A percentile compares a stretch with the other conserved stretches of the same genome.
phyloP scores from a whole-genome alignment of 2,888 invertebrate genomes.

The Pterostichus madidus region DNA sequence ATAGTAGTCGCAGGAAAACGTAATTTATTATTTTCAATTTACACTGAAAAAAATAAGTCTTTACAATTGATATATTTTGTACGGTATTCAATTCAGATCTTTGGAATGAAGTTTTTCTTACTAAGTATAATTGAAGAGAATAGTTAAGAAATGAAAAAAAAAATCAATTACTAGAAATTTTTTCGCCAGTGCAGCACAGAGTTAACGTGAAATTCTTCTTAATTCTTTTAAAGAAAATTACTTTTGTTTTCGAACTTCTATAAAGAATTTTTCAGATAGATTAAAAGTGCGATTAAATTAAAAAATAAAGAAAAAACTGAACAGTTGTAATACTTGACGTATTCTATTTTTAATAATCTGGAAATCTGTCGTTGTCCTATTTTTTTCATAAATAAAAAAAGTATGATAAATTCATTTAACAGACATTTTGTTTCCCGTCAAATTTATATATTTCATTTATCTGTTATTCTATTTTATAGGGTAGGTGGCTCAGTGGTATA shows the following conservation, averaged over 20 bases:
- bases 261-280: slow-evolving; percentile 14
- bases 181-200: background rate
- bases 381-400: no score
- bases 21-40: no score
- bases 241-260: slow-evolving; percentile 26
- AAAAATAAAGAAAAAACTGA: background rate
- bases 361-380: background rate
- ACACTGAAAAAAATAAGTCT: no score
- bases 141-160: background rate
- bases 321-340: slow-evolving; percentile 9
- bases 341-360: background rate
- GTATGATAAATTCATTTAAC: no score
- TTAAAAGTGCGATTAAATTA: slow-evolving; percentile 17
- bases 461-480: no score
- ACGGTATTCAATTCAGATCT: no score
- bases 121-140: background rate
- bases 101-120: background rate
- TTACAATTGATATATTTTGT: no score
- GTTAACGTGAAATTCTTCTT: slow-evolving; percentile 21
- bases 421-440: no score
- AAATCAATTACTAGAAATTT: background rate
- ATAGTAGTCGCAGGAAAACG: no score
- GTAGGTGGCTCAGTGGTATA: no score
- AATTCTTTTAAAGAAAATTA: slow-evolving; percentile 33
- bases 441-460: no score